A percentile compares a stretch with the other conserved stretches of the same genome.
phyloP scores from a whole-genome alignment of 2,888 invertebrate genomes.

The Bhutanitis thaidina region DNA sequence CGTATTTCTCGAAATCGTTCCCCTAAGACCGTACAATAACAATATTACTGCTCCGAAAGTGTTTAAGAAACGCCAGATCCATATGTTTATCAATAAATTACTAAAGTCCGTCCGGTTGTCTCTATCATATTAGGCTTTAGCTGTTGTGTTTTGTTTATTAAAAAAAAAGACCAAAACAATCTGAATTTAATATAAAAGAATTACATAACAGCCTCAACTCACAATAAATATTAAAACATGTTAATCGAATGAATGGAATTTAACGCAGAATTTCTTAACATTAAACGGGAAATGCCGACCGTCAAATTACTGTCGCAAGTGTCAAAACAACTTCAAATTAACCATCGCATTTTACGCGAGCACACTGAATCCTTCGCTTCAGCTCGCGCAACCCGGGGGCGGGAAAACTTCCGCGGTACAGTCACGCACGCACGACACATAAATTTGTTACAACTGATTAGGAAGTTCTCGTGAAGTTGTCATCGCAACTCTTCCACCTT shows the following conservation, averaged over 20 bases:
- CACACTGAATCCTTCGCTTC: slow-evolving; percentile 26
- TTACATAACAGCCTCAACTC: no score
- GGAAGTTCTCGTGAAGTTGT: slow-evolving; percentile 69
- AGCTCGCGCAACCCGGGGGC: slow-evolving; percentile 19
- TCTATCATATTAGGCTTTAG: no score
- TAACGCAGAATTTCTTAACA: neutral
- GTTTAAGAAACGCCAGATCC: no score
- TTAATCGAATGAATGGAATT: slow-evolving; percentile 8
- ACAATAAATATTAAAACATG: neutral
- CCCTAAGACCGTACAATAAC: no score
- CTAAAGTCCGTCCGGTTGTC: no score
- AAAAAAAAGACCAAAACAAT: no score
- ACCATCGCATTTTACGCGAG: slow-evolving; percentile 31
- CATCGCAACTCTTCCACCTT: slow-evolving; percentile 74
- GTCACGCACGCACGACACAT: slow-evolving; percentile 62
- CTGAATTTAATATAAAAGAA: no score
- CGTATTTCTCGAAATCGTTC: no score
- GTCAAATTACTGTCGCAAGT: slow-evolving; percentile 36
- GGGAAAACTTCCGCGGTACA: slow-evolving; percentile 24
- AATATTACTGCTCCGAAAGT: no score
- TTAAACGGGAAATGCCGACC: slow-evolving; percentile 19
- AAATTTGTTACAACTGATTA: slow-evolving; percentile 77
- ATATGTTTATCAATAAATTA: no score
- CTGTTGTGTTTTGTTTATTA: no score
- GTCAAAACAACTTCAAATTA: slow-evolving; percentile 34